A percentile compares a stretch with the other conserved stretches of the same genome.
phyloP scores from a whole-genome alignment of 2,888 invertebrate species.

The Thera britannica region DNA sequence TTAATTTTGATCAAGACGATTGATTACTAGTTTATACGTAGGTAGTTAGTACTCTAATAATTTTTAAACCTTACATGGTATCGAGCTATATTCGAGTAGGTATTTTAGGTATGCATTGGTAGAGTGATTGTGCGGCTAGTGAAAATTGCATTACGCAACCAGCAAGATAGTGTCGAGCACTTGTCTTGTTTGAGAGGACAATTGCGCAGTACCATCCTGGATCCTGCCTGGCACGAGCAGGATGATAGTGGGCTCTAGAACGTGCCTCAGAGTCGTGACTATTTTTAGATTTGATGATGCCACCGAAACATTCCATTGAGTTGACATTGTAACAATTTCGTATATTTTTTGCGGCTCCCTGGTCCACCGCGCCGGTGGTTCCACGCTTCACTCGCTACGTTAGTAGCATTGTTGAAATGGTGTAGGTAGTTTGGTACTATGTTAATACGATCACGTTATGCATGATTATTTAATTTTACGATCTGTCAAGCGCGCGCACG shows the following conservation, averaged over 20 bases:
- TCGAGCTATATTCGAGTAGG: neutral
- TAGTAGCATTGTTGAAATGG: constrained; percentile 13
- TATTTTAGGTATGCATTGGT: neutral
- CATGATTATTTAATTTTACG: constrained; percentile 38
- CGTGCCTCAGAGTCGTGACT: constrained; percentile 62
- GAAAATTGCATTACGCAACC: constrained; percentile 48
- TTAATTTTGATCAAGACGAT: no score
- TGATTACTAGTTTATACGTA: no score
- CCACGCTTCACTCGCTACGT: constrained; percentile 47
- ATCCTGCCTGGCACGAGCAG: constrained; percentile 54
- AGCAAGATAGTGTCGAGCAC: constrained; percentile 40
- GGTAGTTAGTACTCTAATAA: no score
- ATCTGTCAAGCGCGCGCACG: constrained; percentile 28
- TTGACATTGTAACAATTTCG: constrained; percentile 53
- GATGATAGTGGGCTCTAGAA: constrained; percentile 68
- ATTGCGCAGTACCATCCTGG: constrained; percentile 59
- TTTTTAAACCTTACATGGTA: neutral
- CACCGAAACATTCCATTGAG: constrained; percentile 68
- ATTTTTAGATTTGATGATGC: constrained; percentile 76
- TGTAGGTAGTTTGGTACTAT: neutral
- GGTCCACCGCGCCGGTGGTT: constrained; percentile 22
- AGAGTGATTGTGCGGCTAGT: neutral
- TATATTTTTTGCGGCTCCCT: constrained; percentile 46
- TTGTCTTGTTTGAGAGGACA: constrained; percentile 55
- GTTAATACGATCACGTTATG: constrained; percentile 33